Evolutionary conservation across 2,888 invertebrate species (phyloP).

Genomic region (Platerodrilus igneus): DNA sequence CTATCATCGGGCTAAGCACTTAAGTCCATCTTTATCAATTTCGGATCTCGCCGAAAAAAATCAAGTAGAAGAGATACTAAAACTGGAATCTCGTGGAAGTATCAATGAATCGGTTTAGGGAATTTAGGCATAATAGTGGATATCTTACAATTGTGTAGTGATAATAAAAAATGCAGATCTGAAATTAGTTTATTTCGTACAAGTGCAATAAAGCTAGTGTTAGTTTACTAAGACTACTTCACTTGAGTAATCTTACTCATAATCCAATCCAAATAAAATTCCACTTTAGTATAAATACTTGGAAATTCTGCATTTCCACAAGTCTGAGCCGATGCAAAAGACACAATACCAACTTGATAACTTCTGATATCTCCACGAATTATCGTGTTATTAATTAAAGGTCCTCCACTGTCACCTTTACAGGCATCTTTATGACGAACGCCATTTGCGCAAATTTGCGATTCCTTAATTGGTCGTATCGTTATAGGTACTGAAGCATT

Average conservation of each 20-base stretch:
- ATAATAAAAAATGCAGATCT: no score
- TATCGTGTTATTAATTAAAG: conserved; percentile 39
- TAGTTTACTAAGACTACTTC: no score
- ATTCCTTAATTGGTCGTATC: conserved; percentile 40
- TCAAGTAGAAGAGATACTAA: no score
- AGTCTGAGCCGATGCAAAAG: conserved; percentile 42
- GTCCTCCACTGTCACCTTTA: conserved; percentile 50
- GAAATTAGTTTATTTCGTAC: no score
- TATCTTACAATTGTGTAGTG: no score
- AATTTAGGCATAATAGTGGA: no score
- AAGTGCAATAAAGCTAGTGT: no score
- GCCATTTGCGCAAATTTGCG: conserved; percentile 49
- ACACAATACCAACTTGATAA: conserved; percentile 48
- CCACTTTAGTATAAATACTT: conserved; percentile 47
- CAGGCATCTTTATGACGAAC: conserved; percentile 43
- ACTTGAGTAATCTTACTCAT: conserved; percentile 41
- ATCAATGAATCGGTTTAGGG: no score
- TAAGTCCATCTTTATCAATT: no score
- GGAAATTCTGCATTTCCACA: conserved; percentile 47
- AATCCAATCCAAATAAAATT: conserved; percentile 49
- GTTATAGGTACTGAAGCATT: conserved; percentile 34
- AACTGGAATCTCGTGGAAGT: no score
- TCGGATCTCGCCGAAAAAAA: no score
- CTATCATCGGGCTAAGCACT: conserved; percentile 19
- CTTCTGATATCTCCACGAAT: conserved; percentile 27